These are phyloP conservation scores for Panagrolaimus sp. DNA, from an alignment of 1,140 invertebrate species.

Conservation along the genomic window DNA sequence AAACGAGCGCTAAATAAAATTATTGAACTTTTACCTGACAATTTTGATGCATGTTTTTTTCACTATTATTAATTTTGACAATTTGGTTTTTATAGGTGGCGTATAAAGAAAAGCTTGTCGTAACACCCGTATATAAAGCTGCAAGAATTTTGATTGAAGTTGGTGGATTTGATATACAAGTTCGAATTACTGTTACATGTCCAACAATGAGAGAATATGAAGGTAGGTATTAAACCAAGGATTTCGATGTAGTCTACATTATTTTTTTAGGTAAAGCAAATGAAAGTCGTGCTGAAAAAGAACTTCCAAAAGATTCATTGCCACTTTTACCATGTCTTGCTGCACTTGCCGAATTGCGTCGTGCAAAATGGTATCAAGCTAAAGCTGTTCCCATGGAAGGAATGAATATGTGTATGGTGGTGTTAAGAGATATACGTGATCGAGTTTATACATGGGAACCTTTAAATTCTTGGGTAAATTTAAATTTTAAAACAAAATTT, in stretches of 20 bases:
- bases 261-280: too few relatives aligned
- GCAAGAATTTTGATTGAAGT: conserved; percentile 16
- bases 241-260: too few relatives aligned
- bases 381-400: conserved; percentile 86
- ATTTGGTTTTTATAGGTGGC: conserved; percentile 18
- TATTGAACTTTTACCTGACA: conserved; percentile 73
- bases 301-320: conserved; percentile 29
- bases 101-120: conserved; percentile 11
- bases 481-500: conserved; percentile 16
- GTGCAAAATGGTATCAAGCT: conserved; percentile 98
- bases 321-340: conserved; percentile 75
- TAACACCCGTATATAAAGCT: conserved; percentile 17
- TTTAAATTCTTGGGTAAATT: conserved; percentile 77
- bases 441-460: conserved; percentile 85
- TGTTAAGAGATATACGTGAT: conserved; percentile 86
- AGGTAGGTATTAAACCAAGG: not conserved
- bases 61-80: not conserved
- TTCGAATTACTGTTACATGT: conserved; percentile 31
- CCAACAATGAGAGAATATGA: conserved; percentile 20
- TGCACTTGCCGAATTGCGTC: conserved; percentile 95
- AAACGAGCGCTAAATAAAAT: conserved; percentile 75
- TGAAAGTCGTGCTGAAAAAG: not conserved
- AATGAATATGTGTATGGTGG: conserved; percentile 86
- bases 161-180: conserved; percentile 11
- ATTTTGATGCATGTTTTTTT: conserved; percentile 64